Evolutionary conservation across 1,140 invertebrate genomes (phyloP), one percentile per base, ranked within the genome.

Genomic region (Bicyclus anynana): DNA sequence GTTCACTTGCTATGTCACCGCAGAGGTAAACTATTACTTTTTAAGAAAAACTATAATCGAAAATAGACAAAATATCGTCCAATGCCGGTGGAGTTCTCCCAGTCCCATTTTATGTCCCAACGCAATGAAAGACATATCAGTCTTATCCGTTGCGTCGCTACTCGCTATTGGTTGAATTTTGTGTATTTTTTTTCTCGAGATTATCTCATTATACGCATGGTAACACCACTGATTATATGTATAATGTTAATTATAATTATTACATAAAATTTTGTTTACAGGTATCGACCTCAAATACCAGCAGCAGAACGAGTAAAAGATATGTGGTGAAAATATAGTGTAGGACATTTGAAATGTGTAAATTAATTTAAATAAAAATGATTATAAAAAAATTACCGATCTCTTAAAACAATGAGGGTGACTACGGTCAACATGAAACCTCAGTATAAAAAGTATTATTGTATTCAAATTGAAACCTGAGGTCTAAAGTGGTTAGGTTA

Each of bases 291-390:
- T 17, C 78, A 84, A 61, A 65, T 86, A 51, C 82, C 84, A 7
- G 83, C 83, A 12, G 64, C 80, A 0, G 84, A 84, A 59, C 67
- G 84, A 55, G 77, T 86, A 6, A 87, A 86, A 59, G 84, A 87
- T 53, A 85, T 86, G 84, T 87, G 84, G 84, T 87, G 73, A 87
- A 61, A 44, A 40, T 12, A 14, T 5, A 14, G 5, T 12, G 12
- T 21, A 44, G 17, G 20, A 44, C 17, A 44, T 21, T 44, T 40
- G 13, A n/a, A 44, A 44, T 21, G 20, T 44, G 42, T 44, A 21
- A 12, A 44, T 10, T 44, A 21, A 23, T 20, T 21, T 16, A 17
- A 16, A 44, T 21, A 20, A 44, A 20, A 44, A 44, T n/a, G 5
- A 5, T 37, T 4, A n/a, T n/a, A n/a, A 20, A 20, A 20, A 20